These are phyloP conservation scores for Drosophila serrata DNA, from an alignment of 1,140 invertebrate genomes.

Conservation along the genomic window DNA sequence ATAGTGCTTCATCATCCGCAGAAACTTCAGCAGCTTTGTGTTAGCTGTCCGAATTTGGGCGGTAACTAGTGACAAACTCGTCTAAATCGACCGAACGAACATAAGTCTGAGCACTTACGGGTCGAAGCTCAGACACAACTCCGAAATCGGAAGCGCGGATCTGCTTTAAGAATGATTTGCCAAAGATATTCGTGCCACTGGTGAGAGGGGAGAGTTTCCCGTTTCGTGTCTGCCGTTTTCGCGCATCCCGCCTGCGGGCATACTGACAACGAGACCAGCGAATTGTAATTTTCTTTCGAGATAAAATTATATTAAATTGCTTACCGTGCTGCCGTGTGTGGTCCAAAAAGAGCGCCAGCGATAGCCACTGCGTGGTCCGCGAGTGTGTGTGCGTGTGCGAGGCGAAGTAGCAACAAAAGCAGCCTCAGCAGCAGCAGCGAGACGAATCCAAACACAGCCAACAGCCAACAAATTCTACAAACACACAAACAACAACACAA, in stretches of 20 bases:
- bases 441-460: conserved; percentile 42
- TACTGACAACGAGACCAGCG: conserved; percentile 38
- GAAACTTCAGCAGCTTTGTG: conserved; percentile 3
- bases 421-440: conserved; percentile 10
- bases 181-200: conserved; percentile 2
- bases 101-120: conserved; percentile 7
- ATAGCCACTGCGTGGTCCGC: conserved; percentile 26
- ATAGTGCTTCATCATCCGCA: conserved; percentile 29
- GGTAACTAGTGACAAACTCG: conserved; percentile 19
- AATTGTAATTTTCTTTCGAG: conserved; percentile 50
- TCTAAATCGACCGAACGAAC: conserved; percentile 11
- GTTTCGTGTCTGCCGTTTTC: conserved; percentile 27
- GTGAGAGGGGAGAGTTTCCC: conserved; percentile 41
- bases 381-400: conserved; percentile 28
- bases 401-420: conserved; percentile 9
- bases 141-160: not conserved
- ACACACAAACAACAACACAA: conserved; percentile 74
- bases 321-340: conserved; percentile 9
- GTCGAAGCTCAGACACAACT: not conserved
- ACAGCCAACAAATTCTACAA: conserved; percentile 67
- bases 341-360: conserved; percentile 25
- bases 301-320: conserved; percentile 33
- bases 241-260: conserved; percentile 35
- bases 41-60: conserved; percentile 22
- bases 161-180: conserved; percentile 23